Evolutionary conservation across 2,797 vertebrate genomes (phyloP).

Genomic region (Mus caroli): DNA sequence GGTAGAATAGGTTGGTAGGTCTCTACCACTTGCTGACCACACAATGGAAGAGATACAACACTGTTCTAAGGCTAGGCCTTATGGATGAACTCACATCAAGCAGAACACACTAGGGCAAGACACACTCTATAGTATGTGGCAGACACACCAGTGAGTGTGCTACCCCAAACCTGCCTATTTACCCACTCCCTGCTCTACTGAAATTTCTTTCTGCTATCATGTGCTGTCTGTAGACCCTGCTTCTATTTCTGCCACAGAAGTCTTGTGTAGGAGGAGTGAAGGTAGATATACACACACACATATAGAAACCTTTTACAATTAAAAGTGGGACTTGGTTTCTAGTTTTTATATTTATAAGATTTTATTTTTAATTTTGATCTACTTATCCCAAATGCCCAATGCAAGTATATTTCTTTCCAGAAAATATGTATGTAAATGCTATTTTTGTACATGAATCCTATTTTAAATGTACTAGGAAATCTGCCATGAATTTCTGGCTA

Average conservation of each 20-base stretch:
- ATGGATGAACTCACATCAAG: background rate
- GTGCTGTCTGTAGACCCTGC: background rate
- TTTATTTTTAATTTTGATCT: slow-evolving; percentile 77
- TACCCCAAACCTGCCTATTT: background rate
- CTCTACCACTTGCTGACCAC: background rate
- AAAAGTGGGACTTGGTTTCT: slow-evolving; percentile 73
- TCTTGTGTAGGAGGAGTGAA: slow-evolving; percentile 39
- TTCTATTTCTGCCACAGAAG: slow-evolving; percentile 54
- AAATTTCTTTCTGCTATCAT: background rate
- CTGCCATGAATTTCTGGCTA: slow-evolving; percentile 74
- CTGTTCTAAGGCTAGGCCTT: background rate
- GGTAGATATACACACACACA: slow-evolving; percentile 47
- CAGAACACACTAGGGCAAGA: rapidly evolving
- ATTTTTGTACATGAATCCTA: slow-evolving; percentile 78
- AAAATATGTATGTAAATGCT: slow-evolving; percentile 73
- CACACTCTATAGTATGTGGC: background rate
- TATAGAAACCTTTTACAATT: slow-evolving; percentile 46
- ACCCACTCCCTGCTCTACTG: background rate
- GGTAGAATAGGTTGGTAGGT: background rate
- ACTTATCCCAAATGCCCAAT: slow-evolving; percentile 80
- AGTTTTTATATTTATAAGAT: slow-evolving; percentile 66
- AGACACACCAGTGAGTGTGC: background rate
- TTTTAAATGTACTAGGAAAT: slow-evolving; percentile 80
- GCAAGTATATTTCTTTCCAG: slow-evolving; percentile 72
- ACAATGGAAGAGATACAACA: background rate